Conservation (phyloP, 2,113 vertebrate species). For the Alexandromys fortis region DNA sequence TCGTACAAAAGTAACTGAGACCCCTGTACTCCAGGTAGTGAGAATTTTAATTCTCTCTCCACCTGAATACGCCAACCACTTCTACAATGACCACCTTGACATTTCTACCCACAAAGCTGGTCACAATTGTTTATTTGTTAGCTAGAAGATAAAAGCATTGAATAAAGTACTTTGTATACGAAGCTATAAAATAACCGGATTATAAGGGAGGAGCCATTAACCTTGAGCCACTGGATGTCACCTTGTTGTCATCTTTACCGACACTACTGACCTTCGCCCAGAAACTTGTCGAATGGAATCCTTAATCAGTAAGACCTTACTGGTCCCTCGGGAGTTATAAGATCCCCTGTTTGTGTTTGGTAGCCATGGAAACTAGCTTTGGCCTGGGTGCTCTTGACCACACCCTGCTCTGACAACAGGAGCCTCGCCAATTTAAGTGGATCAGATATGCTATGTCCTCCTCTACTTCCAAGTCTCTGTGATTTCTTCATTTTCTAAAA, state of each 20-base stretch:
- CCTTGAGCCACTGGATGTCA: neutral
- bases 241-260: neutral
- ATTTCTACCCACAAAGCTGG: neutral
- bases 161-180: neutral
- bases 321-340: neutral
- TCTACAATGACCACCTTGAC: neutral
- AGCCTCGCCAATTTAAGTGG: neutral
- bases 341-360: neutral
- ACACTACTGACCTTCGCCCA: neutral
- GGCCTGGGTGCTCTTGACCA: neutral
- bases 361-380: neutral
- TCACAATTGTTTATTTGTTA: neutral
- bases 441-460: neutral
- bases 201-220: neutral
- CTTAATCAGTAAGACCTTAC: neutral
- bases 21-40: neutral
- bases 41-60: neutral
- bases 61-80: neutral
- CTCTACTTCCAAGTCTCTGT: neutral
- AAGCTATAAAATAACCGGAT: neutral
- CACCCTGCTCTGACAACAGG: neutral
- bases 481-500: slow-evolving; percentile 20
- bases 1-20: neutral
- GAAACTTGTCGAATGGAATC: neutral
- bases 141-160: neutral